phyloP scores from a whole-genome alignment of 2,888 invertebrate species.

The Chelonus formosanus region DNA sequence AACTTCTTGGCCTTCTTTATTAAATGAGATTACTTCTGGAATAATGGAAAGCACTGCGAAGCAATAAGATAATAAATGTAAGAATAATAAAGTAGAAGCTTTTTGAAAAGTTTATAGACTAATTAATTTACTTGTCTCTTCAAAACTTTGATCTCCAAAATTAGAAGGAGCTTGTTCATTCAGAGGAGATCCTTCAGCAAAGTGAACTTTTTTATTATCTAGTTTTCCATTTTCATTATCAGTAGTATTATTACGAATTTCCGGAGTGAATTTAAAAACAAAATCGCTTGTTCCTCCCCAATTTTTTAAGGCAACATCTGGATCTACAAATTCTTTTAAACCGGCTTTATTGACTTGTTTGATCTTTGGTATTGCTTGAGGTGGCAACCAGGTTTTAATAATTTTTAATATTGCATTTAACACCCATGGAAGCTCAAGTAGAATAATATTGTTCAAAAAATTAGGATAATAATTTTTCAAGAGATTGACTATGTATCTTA shows the following conservation, averaged over 20 bases:
- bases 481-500: slow-evolving; percentile 84
- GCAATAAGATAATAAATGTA: slow-evolving; percentile 25
- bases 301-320: slow-evolving; percentile 76
- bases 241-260: slow-evolving; percentile 58
- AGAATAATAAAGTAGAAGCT: slow-evolving; percentile 9
- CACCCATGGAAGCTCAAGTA: slow-evolving; percentile 95
- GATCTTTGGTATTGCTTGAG: slow-evolving; percentile 87
- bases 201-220: slow-evolving; percentile 72
- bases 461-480: slow-evolving; percentile 91
- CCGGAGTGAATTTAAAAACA: slow-evolving; percentile 76
- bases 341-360: slow-evolving; percentile 82
- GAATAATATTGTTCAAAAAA: slow-evolving; percentile 86
- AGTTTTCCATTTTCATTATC: slow-evolving; percentile 56
- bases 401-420: slow-evolving; percentile 90
- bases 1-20: slow-evolving; percentile 74
- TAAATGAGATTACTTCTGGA: slow-evolving; percentile 76
- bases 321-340: slow-evolving; percentile 77
- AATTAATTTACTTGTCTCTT: slow-evolving; percentile 56
- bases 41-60: slow-evolving; percentile 57
- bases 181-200: slow-evolving; percentile 71
- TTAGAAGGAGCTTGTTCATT: slow-evolving; percentile 62
- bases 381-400: slow-evolving; percentile 85
- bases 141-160: slow-evolving; percentile 53
- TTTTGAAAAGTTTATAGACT: not conserved
- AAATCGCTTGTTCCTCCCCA: slow-evolving; percentile 87